Evolutionary conservation across 2,797 vertebrate genomes (phyloP).

Genomic region (Lagocephalus sceleratus): DNA sequence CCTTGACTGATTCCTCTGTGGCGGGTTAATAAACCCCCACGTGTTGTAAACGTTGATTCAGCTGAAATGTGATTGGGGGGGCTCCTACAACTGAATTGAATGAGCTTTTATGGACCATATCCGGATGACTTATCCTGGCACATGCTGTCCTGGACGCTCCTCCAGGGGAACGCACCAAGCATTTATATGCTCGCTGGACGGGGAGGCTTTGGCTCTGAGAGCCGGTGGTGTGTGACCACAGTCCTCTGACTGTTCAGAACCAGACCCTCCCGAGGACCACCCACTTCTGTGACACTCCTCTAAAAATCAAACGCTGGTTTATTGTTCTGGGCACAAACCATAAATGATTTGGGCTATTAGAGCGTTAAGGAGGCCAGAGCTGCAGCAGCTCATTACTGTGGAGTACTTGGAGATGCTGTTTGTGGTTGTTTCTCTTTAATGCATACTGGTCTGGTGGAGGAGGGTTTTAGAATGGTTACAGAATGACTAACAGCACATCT

Average conservation of each 20-base stretch:
- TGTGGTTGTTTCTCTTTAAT: not conserved
- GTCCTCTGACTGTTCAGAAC: conserved; percentile 28
- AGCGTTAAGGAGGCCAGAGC: conserved; percentile 6
- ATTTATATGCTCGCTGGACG: conserved; percentile 39
- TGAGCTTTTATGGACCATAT: conserved; percentile 35
- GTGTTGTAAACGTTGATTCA: conserved; percentile 32
- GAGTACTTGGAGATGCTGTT: conserved; percentile 4
- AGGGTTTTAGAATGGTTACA: not conserved
- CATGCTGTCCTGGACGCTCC: conserved; percentile 32
- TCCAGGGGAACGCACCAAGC: conserved; percentile 40
- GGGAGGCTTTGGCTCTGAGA: conserved; percentile 30
- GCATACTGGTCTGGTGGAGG: not conserved
- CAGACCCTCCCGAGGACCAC: conserved; percentile 27
- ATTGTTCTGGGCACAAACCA: conserved; percentile 1
- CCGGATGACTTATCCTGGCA: conserved; percentile 42
- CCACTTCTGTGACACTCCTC: conserved; percentile 14
- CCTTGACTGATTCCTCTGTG: conserved; percentile 9
- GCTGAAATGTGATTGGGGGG: conserved; percentile 9
- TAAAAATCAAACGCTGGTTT: conserved; percentile 23
- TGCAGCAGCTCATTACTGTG: conserved; percentile 15
- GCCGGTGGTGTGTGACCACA: conserved; percentile 9
- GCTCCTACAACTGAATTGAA: conserved; percentile 32
- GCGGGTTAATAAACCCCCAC: conserved; percentile 19
- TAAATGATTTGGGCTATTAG: conserved; percentile 8
- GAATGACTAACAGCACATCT: too few species aligned